A percentile compares a stretch with the other conserved stretches of the same genome.
Conservation (phyloP, 2,113 vertebrate genomes). For the Dicerorhinus sumatrensis region DNA sequence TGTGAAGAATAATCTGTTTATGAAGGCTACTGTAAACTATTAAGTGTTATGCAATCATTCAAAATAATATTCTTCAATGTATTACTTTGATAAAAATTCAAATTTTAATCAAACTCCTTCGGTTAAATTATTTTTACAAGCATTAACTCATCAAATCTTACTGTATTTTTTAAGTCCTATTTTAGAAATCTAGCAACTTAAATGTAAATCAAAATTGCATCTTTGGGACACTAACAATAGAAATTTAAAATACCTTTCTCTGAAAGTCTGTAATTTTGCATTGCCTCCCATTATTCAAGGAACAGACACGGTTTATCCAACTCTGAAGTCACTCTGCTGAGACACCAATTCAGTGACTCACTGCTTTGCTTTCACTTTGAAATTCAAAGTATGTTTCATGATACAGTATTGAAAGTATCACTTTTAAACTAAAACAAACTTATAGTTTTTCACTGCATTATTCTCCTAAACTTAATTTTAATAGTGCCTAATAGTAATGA, state of each 20-base stretch:
- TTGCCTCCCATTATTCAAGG: background rate
- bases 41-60: background rate
- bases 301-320: background rate
- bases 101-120: background rate
- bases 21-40: background rate
- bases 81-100: background rate
- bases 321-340: constrained; percentile 16
- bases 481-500: background rate
- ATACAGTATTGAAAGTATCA: background rate
- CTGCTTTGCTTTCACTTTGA: constrained; percentile 46
- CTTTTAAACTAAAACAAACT: constrained; percentile 21
- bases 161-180: background rate
- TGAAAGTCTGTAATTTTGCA: background rate
- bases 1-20: background rate
- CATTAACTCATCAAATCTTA: background rate
- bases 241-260: constrained; percentile 21
- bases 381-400: constrained; percentile 39
- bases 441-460: background rate
- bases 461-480: constrained; percentile 3
- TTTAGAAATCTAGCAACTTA: background rate
- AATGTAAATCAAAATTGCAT: background rate
- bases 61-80: background rate
- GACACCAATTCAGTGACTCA: background rate
- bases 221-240: background rate
- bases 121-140: constrained; percentile 12